A percentile compares a stretch with the other conserved stretches of the same genome.
Evolutionary conservation across 2,888 invertebrate genomes (phyloP).

Genomic region (Minunthozetes semirufus): DNA sequence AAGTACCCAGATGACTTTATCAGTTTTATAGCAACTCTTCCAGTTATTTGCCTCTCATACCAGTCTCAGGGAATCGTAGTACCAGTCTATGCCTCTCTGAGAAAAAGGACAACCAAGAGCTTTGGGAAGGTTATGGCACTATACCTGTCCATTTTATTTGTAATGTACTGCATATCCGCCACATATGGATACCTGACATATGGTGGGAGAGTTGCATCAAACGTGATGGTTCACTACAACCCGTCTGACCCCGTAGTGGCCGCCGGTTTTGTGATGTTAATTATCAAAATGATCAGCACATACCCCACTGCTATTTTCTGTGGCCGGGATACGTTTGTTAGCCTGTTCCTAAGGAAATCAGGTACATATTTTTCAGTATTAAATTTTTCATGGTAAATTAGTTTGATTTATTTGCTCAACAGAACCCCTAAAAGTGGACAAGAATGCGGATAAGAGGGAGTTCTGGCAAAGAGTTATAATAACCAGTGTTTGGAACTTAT

Average conservation of each 20-base stretch:
- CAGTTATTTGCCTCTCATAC: slow-evolving; percentile 59
- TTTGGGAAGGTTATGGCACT: slow-evolving; percentile 53
- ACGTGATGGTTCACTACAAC: slow-evolving; percentile 53
- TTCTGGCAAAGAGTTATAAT: slow-evolving; percentile 8
- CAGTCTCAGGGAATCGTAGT: slow-evolving; percentile 59
- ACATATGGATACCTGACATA: slow-evolving; percentile 57
- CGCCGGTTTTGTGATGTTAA: slow-evolving; percentile 50
- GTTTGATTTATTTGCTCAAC: neutral
- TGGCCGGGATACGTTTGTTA: slow-evolving; percentile 44
- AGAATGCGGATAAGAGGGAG: neutral
- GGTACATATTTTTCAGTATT: neutral
- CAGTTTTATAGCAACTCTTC: slow-evolving; percentile 50
- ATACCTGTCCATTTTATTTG: slow-evolving; percentile 50
- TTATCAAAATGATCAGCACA: slow-evolving; percentile 51
- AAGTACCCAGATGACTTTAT: slow-evolving; percentile 36
- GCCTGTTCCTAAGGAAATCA: neutral
- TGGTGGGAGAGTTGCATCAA: slow-evolving; percentile 55
- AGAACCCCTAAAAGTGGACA: neutral
- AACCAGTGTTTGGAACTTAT: slow-evolving; percentile 37
- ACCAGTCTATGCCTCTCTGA: slow-evolving; percentile 59
- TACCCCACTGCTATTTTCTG: slow-evolving; percentile 51
- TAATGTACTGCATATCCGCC: slow-evolving; percentile 51
- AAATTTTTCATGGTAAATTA: neutral
- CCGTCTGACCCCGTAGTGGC: slow-evolving; percentile 49
- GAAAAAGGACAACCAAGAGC: slow-evolving; percentile 50